Base-by-base conservation (phyloP, 2,797 vertebrate genomes). In the Vultur gryphus region DNA sequence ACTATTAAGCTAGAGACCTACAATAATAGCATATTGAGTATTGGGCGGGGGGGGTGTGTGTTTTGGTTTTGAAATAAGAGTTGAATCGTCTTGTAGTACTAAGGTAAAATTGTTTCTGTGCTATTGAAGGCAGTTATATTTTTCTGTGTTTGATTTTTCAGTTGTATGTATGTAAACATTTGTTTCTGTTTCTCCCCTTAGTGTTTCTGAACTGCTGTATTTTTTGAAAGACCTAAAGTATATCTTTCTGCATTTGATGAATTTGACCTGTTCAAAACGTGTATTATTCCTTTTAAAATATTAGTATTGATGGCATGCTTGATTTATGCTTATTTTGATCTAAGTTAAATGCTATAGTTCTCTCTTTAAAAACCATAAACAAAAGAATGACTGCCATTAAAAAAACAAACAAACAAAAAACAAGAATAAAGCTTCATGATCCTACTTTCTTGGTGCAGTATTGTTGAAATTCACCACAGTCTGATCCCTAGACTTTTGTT, bases 321-420 rank as follows among this genome's bases (percentile, higher is more conserved):
- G 87, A 83, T 73, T 92, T 95, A 87, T 65, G 25, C 24, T 55
- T 93, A 35, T 96, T 92, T 94, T 96, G 44, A 73, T 82, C 37
- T 46, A 62, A 90, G 65, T 72, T 82, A 84, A 84, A 95, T 84
- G 70, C 35, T 77, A 6, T 93, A 89, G 89, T 84, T 66, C 58
- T 84, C 79, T 90, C 87, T 92, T 93, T 89, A 76, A 87, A 87
- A 93, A 43, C 9, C 46, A 28, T 85, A 85, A 95, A 85, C 43
- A 48, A 41, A 87, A 58, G 43, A 87, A 87, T 85, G 28, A 77
- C 35, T 85, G 48, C 35, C 41, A 72, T 72, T 37, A 37, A 59
- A 91, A 81, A 69, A 81, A 67, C 19, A 44, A 44, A 44, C 44
- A 44, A 44, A 44, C 44, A n/a, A 24, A 78, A 54, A 25, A 23